phyloP scores from a whole-genome alignment of 2,113 vertebrate species.

The Paradoxurus hermaphroditus region DNA sequence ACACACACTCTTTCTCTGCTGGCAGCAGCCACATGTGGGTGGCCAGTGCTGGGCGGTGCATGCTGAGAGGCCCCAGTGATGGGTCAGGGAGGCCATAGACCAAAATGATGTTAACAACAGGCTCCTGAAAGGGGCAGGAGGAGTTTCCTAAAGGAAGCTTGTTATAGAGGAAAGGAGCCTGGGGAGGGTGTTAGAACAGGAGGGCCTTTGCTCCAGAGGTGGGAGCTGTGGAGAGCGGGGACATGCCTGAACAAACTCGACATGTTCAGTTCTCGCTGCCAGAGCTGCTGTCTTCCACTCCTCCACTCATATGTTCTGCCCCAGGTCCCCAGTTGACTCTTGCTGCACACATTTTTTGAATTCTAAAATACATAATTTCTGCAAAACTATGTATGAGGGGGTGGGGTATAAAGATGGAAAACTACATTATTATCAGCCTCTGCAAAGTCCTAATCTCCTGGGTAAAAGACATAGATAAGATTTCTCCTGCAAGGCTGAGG shows the following conservation, averaged over 20 bases:
- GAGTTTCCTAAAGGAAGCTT: not conserved
- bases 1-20: not conserved
- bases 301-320: not conserved
- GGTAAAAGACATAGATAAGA: not conserved
- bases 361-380: not conserved
- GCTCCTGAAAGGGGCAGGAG: not conserved
- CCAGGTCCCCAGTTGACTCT: not conserved
- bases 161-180: not conserved
- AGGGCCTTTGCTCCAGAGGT: not conserved
- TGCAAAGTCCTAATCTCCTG: not conserved
- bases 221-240: not conserved
- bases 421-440: not conserved
- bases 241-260: not conserved
- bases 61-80: not conserved
- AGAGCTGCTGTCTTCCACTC: not conserved
- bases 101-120: not conserved
- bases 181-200: fast-evolving
- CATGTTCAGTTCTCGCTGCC: not conserved
- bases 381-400: not conserved
- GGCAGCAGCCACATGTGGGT: not conserved
- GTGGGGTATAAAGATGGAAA: not conserved
- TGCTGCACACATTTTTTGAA: not conserved
- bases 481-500: not conserved
- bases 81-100: not conserved
- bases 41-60: fast-evolving